These are phyloP conservation scores for Leucophora obtusa DNA, from an alignment of 2,888 invertebrate species.

Conservation along the genomic window DNA sequence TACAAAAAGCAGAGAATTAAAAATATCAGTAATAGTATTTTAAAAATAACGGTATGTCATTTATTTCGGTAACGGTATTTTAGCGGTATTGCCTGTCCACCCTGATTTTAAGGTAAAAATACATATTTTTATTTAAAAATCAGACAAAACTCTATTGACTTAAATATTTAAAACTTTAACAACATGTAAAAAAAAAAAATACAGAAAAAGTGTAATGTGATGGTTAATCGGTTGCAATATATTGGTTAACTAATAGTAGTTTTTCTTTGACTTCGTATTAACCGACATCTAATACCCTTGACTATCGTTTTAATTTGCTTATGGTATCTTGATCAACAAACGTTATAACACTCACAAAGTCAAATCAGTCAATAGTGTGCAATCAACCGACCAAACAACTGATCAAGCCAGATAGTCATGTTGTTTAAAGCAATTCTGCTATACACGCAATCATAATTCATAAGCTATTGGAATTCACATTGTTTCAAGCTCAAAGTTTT, in stretches of 20 bases:
- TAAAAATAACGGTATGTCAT: too few relatives aligned
- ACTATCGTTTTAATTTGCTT: constrained; percentile 34
- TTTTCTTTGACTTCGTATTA: background rate
- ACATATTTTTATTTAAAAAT: too few relatives aligned
- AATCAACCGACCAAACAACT: constrained; percentile 1
- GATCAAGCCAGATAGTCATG: constrained; percentile 1
- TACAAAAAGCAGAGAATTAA: too few relatives aligned
- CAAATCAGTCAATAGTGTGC: constrained; percentile 10
- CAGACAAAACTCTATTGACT: too few relatives aligned
- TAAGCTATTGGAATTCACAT: too few relatives aligned
- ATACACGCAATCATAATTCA: background rate
- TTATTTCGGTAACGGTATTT: too few relatives aligned
- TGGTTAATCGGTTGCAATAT: constrained; percentile 13
- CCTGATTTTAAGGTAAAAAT: too few relatives aligned
- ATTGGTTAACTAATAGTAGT: background rate
- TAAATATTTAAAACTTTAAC: background rate
- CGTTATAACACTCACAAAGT: constrained; percentile 33
- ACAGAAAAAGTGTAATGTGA: constrained; percentile 1
- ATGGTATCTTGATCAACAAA: constrained; percentile 8
- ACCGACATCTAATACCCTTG: constrained; percentile 45
- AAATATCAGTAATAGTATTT: too few relatives aligned
- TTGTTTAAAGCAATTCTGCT: background rate
- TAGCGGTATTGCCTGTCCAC: too few relatives aligned
- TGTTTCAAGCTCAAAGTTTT: too few relatives aligned
- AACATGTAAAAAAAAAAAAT: background rate